Evolutionary conservation across 2,888 invertebrate genomes (phyloP).

Genomic region (Tyria jacobaeae): DNA sequence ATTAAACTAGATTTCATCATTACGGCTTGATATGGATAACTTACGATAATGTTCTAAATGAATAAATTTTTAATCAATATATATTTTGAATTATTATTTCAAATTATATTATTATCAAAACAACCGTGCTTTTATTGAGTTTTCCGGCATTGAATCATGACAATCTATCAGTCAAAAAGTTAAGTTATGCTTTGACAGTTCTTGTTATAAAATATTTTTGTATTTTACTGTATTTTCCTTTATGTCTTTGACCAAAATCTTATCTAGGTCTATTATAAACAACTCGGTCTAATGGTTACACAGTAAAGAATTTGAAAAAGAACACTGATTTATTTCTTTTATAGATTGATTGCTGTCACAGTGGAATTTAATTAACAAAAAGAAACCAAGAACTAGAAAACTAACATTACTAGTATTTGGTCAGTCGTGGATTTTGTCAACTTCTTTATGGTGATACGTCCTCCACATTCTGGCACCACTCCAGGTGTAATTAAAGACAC

Average conservation of each 20-base stretch:
- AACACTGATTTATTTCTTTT: no score
- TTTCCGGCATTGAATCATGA: constrained; percentile 23
- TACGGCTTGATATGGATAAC: background rate
- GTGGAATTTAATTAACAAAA: background rate
- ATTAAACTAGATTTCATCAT: no score
- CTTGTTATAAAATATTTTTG: constrained; percentile 20
- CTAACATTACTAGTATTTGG: background rate
- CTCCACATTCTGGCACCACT: constrained; percentile 4
- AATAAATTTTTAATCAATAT: constrained; percentile 5
- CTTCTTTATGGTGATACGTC: constrained; percentile 16
- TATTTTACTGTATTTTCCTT: no score
- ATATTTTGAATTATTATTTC: background rate
- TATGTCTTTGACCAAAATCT: no score
- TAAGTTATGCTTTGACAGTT: constrained; percentile 25
- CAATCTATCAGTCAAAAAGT: constrained; percentile 38
- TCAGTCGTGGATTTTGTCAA: constrained; percentile 7
- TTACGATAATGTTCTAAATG: constrained; percentile 3
- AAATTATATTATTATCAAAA: constrained; percentile 3
- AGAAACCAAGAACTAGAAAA: background rate
- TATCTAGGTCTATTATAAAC: background rate
- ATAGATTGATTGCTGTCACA: background rate
- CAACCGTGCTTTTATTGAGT: constrained; percentile 17
- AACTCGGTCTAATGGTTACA: no score
- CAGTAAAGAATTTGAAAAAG: no score
- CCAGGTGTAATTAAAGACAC: constrained; percentile 15